phyloP scores from a whole-genome alignment of 2,113 vertebrate genomes.

The Anser cygnoides region DNA sequence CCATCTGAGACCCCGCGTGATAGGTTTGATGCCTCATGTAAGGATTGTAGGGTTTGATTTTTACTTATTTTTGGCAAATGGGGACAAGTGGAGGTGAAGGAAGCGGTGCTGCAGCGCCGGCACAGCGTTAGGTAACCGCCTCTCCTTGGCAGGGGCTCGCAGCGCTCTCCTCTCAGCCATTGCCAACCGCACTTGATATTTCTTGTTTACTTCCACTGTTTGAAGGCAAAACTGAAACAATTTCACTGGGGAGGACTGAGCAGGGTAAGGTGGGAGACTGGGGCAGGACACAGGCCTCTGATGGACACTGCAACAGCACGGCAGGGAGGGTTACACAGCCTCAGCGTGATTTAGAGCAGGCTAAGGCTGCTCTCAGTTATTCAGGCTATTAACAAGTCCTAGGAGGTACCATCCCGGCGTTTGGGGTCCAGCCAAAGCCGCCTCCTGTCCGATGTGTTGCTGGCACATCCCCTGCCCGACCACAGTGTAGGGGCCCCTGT shows the following conservation, averaged over 20 bases:
- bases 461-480: not conserved
- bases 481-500: not conserved
- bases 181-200: not conserved
- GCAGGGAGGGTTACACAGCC: not conserved
- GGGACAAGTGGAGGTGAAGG: not conserved
- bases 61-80: not conserved
- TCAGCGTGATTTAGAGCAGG: not conserved
- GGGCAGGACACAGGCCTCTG: not conserved
- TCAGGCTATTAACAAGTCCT: not conserved
- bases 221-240: not conserved
- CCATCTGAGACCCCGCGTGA: not conserved
- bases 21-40: not conserved
- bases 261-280: not conserved
- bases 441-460: not conserved
- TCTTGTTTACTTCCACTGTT: not conserved
- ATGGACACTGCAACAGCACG: accelerated
- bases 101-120: accelerated
- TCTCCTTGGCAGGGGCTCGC: not conserved
- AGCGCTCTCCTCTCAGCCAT: not conserved
- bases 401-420: not conserved
- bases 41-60: not conserved
- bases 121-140: not conserved
- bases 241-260: not conserved
- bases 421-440: not conserved
- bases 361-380: not conserved